phyloP scores from a whole-genome alignment of 2,113 vertebrate species.

The Okapia johnstoni region DNA sequence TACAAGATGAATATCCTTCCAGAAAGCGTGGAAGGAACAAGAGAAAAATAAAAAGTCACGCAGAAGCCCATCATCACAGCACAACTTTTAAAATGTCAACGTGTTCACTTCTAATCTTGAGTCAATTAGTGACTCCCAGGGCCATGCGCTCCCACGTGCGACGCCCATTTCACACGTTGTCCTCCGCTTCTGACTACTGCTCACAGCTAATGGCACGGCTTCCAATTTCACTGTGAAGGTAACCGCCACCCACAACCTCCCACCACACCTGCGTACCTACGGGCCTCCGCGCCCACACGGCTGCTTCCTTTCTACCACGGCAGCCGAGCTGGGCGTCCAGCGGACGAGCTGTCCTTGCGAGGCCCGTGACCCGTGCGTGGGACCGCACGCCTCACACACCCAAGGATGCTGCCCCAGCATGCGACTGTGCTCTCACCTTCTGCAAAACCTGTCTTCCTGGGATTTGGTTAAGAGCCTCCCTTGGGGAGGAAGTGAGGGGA shows the following conservation, averaged over 20 bases:
- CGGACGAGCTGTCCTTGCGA: fast-evolving
- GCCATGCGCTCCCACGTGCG: neutral
- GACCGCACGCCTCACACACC: neutral
- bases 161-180: neutral
- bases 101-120: neutral
- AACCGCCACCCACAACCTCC: neutral
- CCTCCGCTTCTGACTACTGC: neutral
- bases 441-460: neutral
- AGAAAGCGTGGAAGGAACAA: neutral
- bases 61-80: neutral
- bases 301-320: neutral
- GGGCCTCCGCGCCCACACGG: too few species aligned
- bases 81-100: neutral
- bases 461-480: neutral
- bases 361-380: neutral
- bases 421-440: neutral
- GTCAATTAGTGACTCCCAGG: neutral
- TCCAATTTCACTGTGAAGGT: neutral
- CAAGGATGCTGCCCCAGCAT: neutral
- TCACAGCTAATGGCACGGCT: neutral
- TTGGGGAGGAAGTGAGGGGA: neutral
- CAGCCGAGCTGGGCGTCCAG: fast-evolving
- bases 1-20: neutral
- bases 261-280: too few species aligned
- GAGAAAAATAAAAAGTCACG: neutral